Evolutionary conservation across 2,888 invertebrate species (phyloP), one percentile per base, ranked within the genome.

Genomic region (Mechanitis messenoides): DNA sequence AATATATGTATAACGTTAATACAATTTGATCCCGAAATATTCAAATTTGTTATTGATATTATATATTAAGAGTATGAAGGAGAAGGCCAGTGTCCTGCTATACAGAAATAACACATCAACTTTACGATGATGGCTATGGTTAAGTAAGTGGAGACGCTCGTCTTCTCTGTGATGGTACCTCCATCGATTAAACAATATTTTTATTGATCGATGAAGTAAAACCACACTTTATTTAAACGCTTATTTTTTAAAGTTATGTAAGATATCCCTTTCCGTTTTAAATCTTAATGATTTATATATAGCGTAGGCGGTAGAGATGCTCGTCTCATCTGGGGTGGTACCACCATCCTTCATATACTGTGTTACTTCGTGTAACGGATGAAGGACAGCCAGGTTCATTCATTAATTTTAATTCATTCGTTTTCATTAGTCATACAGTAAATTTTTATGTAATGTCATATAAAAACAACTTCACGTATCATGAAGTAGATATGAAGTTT

Each of bases 261-360:
- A 6, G 12, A 28, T n/a, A 20, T 47, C n/a, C 12, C n/a, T 6
- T 9, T 46, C 1, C 20, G 20, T 20, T n/a, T 12, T 46, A 2
- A 12, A 12, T 46, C n/a, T n/a, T 46, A 46, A 3, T 46, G 20
- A 20, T 20, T 20, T 3, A 7, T 53, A 4, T 31, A 6, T 47
- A 35, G 5, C 2, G 35, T 3, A 56, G 59, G 56, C 56, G 61
- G 58, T 46, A 61, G 61, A 45, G 46, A 35, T 20, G 54, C 35
- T 59, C 56, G 54, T 53, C 53, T 56, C 58, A 45, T 53, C 63
- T 64, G 61, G 63, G 61, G 35, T 28, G 12, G 42, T 47, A 63
- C 60, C 60, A 63, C 60, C 60, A 58, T 63, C 58, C 58, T 47
- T 47, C 47, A 47, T 12, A 20, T 12, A 20, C 6, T 47, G 47